Evolutionary conservation across 35 echinoderm and acorn worm genomes (phyloP), one percentile per base, ranked within the genome.

Genomic region (Apostichopus parvimensis): DNA sequence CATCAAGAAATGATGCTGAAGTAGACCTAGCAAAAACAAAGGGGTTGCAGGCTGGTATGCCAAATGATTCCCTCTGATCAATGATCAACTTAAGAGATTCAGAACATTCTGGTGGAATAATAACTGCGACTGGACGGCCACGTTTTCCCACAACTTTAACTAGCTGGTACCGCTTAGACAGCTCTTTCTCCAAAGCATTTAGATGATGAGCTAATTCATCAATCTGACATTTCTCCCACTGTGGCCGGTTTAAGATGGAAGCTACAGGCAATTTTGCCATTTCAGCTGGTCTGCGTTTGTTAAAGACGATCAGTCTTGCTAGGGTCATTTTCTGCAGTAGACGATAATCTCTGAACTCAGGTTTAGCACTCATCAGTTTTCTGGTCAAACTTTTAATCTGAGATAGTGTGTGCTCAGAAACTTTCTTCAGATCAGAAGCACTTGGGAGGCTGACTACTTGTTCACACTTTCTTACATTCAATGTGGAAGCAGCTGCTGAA

Each of bases 271-370:
- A 17, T 54, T 85, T 28, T 23, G 82, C 34, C 52, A 54, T 85
- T 56, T 85, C 82, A 57, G 24, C 53, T 28, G 82, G 82, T 53
- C 82, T 54, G 13, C 82, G 82, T 53, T 85, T 85, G 21, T 85
- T 85, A 53, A 85, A 85, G 13, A 53, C 24, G 7, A 85, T 85
- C 52, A 85, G 56, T 21, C 82, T 54, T 85, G 82, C 82, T 53
- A 85, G 53, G 11, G 24, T 53, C 13, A 85, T 17, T 53, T 85
- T 85, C 53, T 85, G 82, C 13, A 85, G 11, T 23, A 28, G 82
- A 11, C 52, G 23, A 54, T 85, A 85, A 9, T 22, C 18, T 13
- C 9, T 13, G 7, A 85, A 54, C 21, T 85, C 53, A 13, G 34
- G 21, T 17, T 54, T 8, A 13, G 53, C 25, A n/a, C 56, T 53